phyloP scores from a whole-genome alignment of 2,113 vertebrate genomes.

The Rhineura floridana region DNA sequence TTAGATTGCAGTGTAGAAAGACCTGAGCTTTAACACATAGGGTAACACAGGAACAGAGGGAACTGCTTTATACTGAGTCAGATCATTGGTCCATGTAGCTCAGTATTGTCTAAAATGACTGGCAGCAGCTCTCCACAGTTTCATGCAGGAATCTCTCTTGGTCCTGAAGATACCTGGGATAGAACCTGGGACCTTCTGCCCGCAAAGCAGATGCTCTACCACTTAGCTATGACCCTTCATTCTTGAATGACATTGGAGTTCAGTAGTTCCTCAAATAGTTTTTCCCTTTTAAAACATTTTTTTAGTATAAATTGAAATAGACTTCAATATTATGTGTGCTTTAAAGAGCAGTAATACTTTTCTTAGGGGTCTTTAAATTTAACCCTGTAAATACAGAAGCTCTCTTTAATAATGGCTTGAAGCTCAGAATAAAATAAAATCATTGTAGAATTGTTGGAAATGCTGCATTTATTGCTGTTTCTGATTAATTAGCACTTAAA shows the following conservation, averaged over 20 bases:
- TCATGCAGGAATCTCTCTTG: too few species aligned
- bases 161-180: too few species aligned
- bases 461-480: slow-evolving; percentile 1
- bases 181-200: too few species aligned
- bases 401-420: not conserved
- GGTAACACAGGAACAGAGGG: too few species aligned
- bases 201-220: too few species aligned
- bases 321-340: not conserved
- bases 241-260: not conserved
- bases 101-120: too few species aligned
- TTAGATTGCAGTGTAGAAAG: not conserved
- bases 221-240: too few species aligned
- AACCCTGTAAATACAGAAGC: slow-evolving; percentile 3
- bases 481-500: slow-evolving; percentile 26
- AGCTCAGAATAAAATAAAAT: not conserved
- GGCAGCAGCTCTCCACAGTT: too few species aligned
- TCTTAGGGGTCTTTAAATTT: not conserved
- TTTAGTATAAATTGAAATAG: not conserved
- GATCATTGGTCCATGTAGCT: too few species aligned
- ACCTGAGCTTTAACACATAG: not conserved
- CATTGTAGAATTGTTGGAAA: not conserved
- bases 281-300: not conserved
- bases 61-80: too few species aligned
- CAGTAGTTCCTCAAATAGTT: slow-evolving; percentile 7
- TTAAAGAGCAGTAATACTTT: slow-evolving; percentile 19